phyloP scores from a whole-genome alignment of 2,888 invertebrate genomes.

The Elysia crispata region DNA sequence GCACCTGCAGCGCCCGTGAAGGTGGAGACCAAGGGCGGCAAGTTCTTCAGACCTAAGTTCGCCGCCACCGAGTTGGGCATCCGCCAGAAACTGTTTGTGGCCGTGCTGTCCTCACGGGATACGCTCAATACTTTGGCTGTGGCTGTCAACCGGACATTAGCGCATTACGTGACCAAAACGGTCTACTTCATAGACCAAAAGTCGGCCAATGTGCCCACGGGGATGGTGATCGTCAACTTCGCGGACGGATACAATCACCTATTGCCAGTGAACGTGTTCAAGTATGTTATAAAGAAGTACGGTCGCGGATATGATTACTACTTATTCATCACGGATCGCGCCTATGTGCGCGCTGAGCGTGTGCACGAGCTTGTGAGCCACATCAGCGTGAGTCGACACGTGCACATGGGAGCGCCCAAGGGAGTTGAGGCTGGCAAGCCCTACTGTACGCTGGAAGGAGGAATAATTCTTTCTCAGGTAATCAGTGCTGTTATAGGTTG shows the following conservation, averaged over 20 bases:
- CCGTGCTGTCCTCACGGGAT: conserved; percentile 83
- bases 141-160: conserved; percentile 92
- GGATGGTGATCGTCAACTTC: conserved; percentile 86
- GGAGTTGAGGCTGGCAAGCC: conserved; percentile 63
- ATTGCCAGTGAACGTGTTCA: conserved; percentile 91
- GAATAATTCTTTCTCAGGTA: conserved; percentile 89
- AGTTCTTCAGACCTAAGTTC: conserved; percentile 88
- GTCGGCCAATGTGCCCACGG: conserved; percentile 55
- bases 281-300: conserved; percentile 93
- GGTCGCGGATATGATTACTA: conserved; percentile 95
- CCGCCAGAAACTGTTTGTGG: conserved; percentile 90
- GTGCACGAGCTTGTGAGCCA: conserved; percentile 85
- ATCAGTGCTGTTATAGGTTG: background rate
- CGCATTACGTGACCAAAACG: conserved; percentile 89
- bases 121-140: conserved; percentile 83
- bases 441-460: conserved; percentile 84
- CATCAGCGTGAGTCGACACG: conserved; percentile 90
- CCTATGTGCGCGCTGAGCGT: conserved; percentile 89
- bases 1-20: conserved; percentile 36
- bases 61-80: conserved; percentile 97
- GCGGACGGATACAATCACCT: conserved; percentile 87
- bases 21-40: conserved; percentile 38
- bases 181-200: conserved; percentile 84
- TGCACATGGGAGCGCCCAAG: conserved; percentile 86
- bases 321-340: conserved; percentile 89